Base-by-base conservation (phyloP, 37 sponge, comb jelly and placozoan species). In the Aplysina aerophoba region DNA sequence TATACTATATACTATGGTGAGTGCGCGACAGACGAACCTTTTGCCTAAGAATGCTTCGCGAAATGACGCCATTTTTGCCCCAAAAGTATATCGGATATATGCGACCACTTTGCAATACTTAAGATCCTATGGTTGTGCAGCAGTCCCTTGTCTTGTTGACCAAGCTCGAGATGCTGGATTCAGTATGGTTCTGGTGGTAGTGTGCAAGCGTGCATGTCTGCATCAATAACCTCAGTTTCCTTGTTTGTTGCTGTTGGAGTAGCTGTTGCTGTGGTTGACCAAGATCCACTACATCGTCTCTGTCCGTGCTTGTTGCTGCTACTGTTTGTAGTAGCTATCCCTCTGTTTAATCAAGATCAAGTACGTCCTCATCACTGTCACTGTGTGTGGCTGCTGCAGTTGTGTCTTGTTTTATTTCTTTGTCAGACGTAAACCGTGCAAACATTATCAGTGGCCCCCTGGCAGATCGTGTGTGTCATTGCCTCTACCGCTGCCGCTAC, bases 391-490 rank as follows among this genome's bases (percentile, higher is more conserved):
- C n/a, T n/a, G n/a, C n/a, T n/a, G n/a, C n/a, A n/a, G n/a, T n/a
- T n/a, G n/a, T n/a, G n/a, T n/a, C n/a, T n/a, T n/a, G n/a, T 58
- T 58, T 58, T 19, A 58, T 58, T 58, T 58, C 17, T 19, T 58
- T 58, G 59, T 19, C 59, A 58, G 59, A 58, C 59, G 59, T 19
- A 58, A 19, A 88, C 88, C 21, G 89, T 65, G 0, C 82, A 81
- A 25, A 98, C 40, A 79, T 95, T 96, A 1, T 88, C 88, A 56
- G 94, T 95, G 21, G 39, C 17, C 14, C 39, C 31, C 40, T 75
- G 39, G 37, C 31, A 36, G 31, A 19, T 19, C 37, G 19, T 31
- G 31, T 75, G 27, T n/a, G n/a, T n/a, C 17, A 37, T n/a, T 15
- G 19, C 59, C 19, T 58, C 19, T 58, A 19, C 59, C 15, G 15